phyloP scores from a whole-genome alignment of 2,888 invertebrate species.

The Coremacera marginata region DNA sequence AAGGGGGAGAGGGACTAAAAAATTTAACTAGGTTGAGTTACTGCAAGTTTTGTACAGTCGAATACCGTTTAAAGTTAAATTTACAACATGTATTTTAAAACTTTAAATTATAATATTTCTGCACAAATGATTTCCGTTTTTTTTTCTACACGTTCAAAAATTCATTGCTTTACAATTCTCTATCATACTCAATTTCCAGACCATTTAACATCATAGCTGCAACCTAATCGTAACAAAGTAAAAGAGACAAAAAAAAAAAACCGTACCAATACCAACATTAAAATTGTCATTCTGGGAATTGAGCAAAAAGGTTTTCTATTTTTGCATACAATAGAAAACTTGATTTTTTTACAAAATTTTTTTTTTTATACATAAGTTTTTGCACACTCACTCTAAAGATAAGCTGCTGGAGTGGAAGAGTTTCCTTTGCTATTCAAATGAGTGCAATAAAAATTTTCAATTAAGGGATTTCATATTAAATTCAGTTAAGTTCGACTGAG shows the following conservation, averaged over 20 bases:
- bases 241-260: background rate
- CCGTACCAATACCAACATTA: background rate
- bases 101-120: slow-evolving; percentile 3
- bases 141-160: background rate
- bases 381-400: no score
- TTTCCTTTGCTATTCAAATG: no score
- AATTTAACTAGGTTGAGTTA: background rate
- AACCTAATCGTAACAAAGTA: background rate
- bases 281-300: background rate
- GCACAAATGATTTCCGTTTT: background rate
- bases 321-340: background rate
- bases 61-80: background rate
- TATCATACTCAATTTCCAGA: background rate
- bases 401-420: no score
- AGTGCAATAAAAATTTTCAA: no score
- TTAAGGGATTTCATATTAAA: no score
- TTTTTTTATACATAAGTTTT: no score
- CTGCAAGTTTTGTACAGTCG: no score
- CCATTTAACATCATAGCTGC: slow-evolving; percentile 4
- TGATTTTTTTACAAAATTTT: no score
- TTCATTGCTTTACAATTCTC: background rate
- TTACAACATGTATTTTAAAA: background rate
- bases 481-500: no score
- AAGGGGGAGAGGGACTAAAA: background rate
- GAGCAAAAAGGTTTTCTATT: background rate